Percentiles rank a stretch among this genome's conserved stretches.
These are phyloP conservation scores for Onychomys torridus DNA, from an alignment of 2,797 vertebrate species.

Conservation along the genomic window DNA sequence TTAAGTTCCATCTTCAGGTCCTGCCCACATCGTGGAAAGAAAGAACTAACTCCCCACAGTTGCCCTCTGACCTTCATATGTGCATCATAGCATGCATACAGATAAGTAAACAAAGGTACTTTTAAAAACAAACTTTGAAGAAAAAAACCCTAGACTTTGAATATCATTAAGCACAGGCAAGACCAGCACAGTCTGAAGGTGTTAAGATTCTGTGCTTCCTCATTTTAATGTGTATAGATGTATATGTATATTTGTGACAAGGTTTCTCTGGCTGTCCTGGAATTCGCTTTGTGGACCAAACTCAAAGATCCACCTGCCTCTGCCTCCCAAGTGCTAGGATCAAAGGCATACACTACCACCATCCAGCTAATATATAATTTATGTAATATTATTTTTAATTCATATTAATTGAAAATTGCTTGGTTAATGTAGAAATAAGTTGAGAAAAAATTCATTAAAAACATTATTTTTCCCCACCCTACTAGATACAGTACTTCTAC, in stretches of 20 bases:
- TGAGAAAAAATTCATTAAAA: slow-evolving; percentile 38
- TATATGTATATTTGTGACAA: background rate
- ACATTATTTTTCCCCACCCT: background rate
- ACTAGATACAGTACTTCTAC: background rate
- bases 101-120: background rate
- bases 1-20: background rate
- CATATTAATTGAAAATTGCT: slow-evolving; percentile 45
- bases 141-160: background rate
- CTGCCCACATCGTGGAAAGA: background rate
- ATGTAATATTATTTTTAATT: background rate
- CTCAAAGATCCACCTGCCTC: background rate
- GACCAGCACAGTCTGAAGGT: background rate
- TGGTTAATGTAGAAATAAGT: slow-evolving; percentile 56
- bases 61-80: background rate
- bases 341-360: background rate
- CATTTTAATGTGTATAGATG: background rate
- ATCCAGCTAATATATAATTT: background rate
- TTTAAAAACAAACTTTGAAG: background rate
- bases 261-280: background rate
- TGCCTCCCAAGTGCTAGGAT: background rate
- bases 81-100: background rate
- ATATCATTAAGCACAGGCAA: background rate
- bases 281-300: background rate
- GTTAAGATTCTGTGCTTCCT: background rate
- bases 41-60: background rate